phyloP scores from a whole-genome alignment of 1,140 invertebrate genomes.

The Teleogryllus occipitalis region DNA sequence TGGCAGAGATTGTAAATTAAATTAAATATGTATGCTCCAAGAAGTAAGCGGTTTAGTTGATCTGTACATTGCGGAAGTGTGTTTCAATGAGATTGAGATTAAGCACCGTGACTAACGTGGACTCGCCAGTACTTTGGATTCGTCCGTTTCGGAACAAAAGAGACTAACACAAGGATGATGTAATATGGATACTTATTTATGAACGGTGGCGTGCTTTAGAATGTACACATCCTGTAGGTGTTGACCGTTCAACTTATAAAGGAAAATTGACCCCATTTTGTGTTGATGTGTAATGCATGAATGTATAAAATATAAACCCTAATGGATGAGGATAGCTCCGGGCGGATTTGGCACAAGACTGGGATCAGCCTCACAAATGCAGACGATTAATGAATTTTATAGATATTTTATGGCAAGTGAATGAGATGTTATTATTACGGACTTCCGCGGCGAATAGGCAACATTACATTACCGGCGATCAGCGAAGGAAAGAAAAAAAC shows the following conservation, averaged over 20 bases:
- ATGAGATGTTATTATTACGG: neutral
- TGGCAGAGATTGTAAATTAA: too few relatives aligned
- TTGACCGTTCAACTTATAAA: neutral
- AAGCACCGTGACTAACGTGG: too few relatives aligned
- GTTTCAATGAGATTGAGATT: too few relatives aligned
- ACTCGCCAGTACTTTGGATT: too few relatives aligned
- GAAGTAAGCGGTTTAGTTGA: too few relatives aligned
- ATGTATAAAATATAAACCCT: neutral
- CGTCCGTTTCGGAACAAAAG: too few relatives aligned
- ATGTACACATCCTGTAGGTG: neutral
- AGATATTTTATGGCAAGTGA: neutral
- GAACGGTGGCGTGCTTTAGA: neutral
- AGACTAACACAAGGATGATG: neutral
- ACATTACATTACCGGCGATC: neutral
- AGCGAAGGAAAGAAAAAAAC: too few relatives aligned
- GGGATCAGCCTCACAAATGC: too few relatives aligned
- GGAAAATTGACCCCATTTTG: neutral
- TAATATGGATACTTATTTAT: neutral
- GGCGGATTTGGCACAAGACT: neutral
- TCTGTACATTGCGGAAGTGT: too few relatives aligned
- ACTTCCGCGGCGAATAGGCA: neutral
- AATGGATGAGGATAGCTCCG: neutral
- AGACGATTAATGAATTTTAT: neutral
- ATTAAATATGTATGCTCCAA: too few relatives aligned
- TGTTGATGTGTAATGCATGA: neutral